A percentile compares a stretch with the other conserved stretches of the same genome.
phyloP scores from a whole-genome alignment of 2,888 invertebrate genomes.

The Euplagia quadripunctaria region DNA sequence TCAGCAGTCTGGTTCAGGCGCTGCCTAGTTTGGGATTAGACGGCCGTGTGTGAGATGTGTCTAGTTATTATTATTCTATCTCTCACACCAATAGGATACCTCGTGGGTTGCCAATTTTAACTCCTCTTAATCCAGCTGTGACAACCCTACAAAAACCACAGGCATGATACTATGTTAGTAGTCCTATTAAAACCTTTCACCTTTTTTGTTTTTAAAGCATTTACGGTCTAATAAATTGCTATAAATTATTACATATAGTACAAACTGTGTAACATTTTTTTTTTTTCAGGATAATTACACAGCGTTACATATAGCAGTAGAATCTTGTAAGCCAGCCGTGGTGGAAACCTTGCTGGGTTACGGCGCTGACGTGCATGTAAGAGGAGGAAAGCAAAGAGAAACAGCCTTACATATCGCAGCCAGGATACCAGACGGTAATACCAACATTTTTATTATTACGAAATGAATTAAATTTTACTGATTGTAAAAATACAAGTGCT shows the following conservation, averaged over 20 bases:
- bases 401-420: conserved; percentile 99
- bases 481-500: too few species aligned
- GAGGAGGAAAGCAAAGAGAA: conserved; percentile 95
- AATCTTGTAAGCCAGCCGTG: conserved; percentile 96
- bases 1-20: too few species aligned
- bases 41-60: too few species aligned
- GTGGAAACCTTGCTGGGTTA: conserved; percentile 98
- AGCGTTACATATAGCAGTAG: conserved; percentile 98
- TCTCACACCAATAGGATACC: too few species aligned
- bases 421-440: conserved; percentile 90
- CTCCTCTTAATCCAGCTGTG: neutral
- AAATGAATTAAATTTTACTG: neutral
- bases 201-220: too few species aligned
- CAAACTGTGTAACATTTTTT: neutral
- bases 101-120: neutral
- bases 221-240: too few species aligned
- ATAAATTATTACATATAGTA: too few species aligned
- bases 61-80: too few species aligned
- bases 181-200: too few species aligned
- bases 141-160: neutral
- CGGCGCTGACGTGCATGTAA: conserved; percentile 98
- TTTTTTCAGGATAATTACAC: conserved; percentile 96
- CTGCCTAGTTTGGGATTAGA: too few species aligned
- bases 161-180: too few species aligned
- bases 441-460: neutral